A percentile compares a stretch with the other conserved stretches of the same genome.
Conservation (phyloP, 2,113 vertebrate genomes). For the Empidonax traillii region DNA sequence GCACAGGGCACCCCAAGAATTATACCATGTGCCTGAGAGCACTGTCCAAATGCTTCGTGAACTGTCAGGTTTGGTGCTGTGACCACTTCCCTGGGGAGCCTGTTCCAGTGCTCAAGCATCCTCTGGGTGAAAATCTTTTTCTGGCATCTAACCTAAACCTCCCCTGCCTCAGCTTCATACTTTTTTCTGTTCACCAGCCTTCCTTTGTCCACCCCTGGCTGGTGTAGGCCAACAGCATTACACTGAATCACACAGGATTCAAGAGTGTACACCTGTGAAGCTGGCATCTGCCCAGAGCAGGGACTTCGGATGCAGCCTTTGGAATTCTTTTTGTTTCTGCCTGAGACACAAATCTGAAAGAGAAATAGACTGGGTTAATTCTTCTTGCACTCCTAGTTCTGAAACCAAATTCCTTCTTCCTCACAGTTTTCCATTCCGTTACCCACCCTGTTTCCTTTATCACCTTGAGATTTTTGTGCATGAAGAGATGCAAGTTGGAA, state of each 20-base stretch:
- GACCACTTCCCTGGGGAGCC: not conserved
- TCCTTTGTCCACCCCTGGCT: not conserved
- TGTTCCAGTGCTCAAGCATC: not conserved
- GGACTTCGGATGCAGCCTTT: fast-evolving
- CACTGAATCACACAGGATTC: not conserved
- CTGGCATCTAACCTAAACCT: not conserved
- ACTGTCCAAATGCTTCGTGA: not conserved
- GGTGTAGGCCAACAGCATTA: not conserved
- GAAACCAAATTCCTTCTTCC: not conserved
- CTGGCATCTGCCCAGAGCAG: not conserved
- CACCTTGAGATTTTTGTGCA: not conserved
- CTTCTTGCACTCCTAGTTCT: not conserved
- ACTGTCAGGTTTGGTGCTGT: not conserved
- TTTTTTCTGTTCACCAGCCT: not conserved
- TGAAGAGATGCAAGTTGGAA: not conserved
- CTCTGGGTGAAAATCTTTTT: not conserved
- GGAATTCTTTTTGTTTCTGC: not conserved
- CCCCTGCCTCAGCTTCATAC: not conserved
- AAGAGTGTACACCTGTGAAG: not conserved
- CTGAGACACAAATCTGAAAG: not conserved
- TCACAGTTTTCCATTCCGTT: not conserved
- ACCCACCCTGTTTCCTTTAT: not conserved
- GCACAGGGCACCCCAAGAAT: not conserved
- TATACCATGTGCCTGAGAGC: not conserved
- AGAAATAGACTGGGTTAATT: not conserved